Evolutionary conservation across 2,888 invertebrate genomes (phyloP).

Genomic region (Dascillus cervinus): DNA sequence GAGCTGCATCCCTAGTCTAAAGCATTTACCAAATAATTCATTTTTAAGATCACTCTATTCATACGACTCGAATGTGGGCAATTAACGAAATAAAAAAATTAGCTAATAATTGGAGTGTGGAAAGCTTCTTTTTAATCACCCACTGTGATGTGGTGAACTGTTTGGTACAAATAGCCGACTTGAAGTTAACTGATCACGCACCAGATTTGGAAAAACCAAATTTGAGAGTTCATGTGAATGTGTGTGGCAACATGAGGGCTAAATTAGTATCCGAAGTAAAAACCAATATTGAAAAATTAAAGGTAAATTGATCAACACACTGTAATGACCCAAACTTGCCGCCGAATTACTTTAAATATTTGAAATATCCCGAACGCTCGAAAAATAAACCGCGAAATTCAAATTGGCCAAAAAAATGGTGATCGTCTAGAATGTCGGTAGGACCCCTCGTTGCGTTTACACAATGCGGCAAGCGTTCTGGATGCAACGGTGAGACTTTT

Average conservation of each 20-base stretch:
- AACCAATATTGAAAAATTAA: conserved; percentile 65
- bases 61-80: conserved; percentile 73
- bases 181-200: conserved; percentile 56
- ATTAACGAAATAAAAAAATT: conserved; percentile 62
- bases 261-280: conserved; percentile 74
- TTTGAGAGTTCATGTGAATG: conserved; percentile 67
- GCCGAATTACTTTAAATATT: neutral
- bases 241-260: conserved; percentile 72
- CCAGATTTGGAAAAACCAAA: conserved; percentile 45
- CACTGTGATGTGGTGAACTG: conserved; percentile 59
- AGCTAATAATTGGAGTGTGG: conserved; percentile 68
- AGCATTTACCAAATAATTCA: no score
- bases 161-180: conserved; percentile 49
- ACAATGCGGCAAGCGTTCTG: no score
- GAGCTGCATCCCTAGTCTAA: no score
- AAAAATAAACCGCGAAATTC: no score
- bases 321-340: conserved; percentile 1
- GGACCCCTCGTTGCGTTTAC: no score
- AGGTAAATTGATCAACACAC: no score
- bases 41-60: conserved; percentile 66
- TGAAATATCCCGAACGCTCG: no score
- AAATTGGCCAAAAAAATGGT: no score
- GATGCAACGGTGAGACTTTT: no score
- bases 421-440: no score
- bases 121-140: conserved; percentile 62